Percentiles rank a stretch among this genome's conserved stretches.
These are phyloP conservation scores for Yponomeuta plumbellus DNA, from an alignment of 2,888 invertebrate species.

Conservation along the genomic window DNA sequence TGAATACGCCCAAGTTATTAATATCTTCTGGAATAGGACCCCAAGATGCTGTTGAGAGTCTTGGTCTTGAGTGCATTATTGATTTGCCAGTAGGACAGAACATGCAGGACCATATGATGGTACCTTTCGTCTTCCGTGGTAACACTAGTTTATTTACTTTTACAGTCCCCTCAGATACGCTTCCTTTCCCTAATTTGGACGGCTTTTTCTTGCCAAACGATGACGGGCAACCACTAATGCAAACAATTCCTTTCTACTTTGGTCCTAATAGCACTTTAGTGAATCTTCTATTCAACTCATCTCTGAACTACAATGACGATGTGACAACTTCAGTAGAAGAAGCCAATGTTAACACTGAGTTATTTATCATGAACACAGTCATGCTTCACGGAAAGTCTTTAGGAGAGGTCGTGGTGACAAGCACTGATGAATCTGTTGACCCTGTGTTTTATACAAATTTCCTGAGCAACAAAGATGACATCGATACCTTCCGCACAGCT, in stretches of 20 bases:
- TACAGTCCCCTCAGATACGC: constrained; percentile 10
- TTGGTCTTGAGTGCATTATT: constrained; percentile 14
- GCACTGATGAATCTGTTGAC: neutral
- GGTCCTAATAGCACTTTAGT: too few relatives aligned
- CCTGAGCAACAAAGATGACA: neutral
- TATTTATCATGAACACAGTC: neutral
- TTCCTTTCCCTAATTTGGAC: constrained; percentile 11
- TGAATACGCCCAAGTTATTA: constrained; percentile 19
- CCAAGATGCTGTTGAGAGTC: constrained; percentile 11
- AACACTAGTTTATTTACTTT: constrained; percentile 5
- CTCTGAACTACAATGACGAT: neutral
- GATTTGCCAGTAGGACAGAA: constrained; percentile 21
- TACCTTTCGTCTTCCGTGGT: constrained; percentile 16
- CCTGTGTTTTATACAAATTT: neutral
- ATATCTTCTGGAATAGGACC: constrained; percentile 21
- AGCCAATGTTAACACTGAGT: neutral
- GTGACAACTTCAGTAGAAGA: neutral
- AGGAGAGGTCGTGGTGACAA: neutral
- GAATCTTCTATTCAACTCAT: too few relatives aligned
- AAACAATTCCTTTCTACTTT: too few relatives aligned
- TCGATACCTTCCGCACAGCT: neutral
- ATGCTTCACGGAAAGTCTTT: constrained; percentile 14
- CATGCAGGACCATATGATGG: constrained; percentile 19
- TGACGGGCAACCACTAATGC: neutral
- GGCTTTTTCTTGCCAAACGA: neutral